phyloP scores from a whole-genome alignment of 2,113 vertebrate genomes.

The Nesospiza acunhae region DNA sequence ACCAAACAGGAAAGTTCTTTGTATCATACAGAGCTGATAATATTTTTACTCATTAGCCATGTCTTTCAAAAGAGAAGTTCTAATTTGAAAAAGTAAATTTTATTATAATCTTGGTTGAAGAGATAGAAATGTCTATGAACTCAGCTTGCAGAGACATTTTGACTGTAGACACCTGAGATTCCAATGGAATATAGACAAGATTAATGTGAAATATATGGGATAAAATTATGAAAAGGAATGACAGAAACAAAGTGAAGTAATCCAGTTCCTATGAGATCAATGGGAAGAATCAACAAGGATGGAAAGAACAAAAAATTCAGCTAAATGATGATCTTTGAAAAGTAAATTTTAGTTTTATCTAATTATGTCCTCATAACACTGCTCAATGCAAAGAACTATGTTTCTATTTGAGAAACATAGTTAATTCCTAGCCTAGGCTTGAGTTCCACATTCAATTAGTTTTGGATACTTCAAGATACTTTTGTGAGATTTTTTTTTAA shows the following conservation, averaged over 20 bases:
- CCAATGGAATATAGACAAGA: neutral
- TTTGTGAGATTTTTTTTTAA: neutral
- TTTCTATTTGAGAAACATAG: neutral
- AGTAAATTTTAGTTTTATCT: neutral
- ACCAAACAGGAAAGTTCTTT: neutral
- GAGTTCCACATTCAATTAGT: neutral
- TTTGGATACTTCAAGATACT: neutral
- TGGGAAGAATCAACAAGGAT: neutral
- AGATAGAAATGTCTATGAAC: neutral
- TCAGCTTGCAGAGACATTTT: neutral
- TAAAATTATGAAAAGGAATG: neutral
- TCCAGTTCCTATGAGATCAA: neutral
- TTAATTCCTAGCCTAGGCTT: neutral
- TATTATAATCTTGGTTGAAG: neutral
- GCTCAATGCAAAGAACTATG: neutral
- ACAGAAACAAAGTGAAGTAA: neutral
- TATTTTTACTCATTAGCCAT: neutral
- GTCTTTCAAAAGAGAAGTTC: neutral
- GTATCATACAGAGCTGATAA: neutral
- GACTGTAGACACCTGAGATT: neutral
- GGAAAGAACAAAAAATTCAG: neutral
- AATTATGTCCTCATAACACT: neutral
- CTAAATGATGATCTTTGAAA: neutral
- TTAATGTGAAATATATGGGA: neutral
- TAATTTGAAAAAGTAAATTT: neutral